phyloP scores from a whole-genome alignment of 1,140 invertebrate genomes.

The Acarapis woodi region DNA sequence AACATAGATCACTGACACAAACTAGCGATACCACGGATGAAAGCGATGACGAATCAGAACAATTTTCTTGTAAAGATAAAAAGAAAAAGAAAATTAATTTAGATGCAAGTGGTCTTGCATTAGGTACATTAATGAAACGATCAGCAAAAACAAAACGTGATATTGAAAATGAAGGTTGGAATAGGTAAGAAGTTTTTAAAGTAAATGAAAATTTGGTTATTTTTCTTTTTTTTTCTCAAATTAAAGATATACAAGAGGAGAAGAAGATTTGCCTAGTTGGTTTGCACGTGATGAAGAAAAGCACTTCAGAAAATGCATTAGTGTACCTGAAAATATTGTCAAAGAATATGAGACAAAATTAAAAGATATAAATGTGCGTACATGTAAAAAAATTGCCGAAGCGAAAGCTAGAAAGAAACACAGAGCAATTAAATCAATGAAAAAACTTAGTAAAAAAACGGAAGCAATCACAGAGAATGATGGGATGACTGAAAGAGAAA shows the following conservation, averaged over 20 bases:
- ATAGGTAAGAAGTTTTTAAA: too few relatives aligned
- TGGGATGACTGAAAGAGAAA: constrained; percentile 67
- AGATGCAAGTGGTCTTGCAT: constrained; percentile 48
- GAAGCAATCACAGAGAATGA: constrained; percentile 63
- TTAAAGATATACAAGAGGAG: constrained; percentile 60
- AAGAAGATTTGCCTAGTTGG: constrained; percentile 62
- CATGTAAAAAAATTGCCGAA: constrained; percentile 93
- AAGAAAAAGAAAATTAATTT: constrained; percentile 19
- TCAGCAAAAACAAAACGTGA: constrained; percentile 59
- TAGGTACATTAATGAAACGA: constrained; percentile 51
- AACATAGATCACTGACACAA: constrained; percentile 3
- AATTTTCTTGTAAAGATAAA: constrained; percentile 10
- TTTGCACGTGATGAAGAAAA: constrained; percentile 77
- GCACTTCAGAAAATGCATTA: constrained; percentile 30
- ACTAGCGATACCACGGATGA: constrained; percentile 4
- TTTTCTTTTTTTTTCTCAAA: too few relatives aligned
- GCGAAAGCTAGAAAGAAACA: constrained; percentile 92
- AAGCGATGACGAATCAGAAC: constrained; percentile 4
- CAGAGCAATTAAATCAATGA: constrained; percentile 40
- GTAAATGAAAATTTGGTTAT: too few relatives aligned
- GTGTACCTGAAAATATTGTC: constrained; percentile 20
- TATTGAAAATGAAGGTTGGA: constrained; percentile 59
- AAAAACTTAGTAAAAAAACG: constrained; percentile 81
- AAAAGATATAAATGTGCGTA: constrained; percentile 64
- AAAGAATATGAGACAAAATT: constrained; percentile 25